Base-by-base conservation (phyloP, 2,797 vertebrate genomes). In the Chiroxiphia lanceolata region DNA sequence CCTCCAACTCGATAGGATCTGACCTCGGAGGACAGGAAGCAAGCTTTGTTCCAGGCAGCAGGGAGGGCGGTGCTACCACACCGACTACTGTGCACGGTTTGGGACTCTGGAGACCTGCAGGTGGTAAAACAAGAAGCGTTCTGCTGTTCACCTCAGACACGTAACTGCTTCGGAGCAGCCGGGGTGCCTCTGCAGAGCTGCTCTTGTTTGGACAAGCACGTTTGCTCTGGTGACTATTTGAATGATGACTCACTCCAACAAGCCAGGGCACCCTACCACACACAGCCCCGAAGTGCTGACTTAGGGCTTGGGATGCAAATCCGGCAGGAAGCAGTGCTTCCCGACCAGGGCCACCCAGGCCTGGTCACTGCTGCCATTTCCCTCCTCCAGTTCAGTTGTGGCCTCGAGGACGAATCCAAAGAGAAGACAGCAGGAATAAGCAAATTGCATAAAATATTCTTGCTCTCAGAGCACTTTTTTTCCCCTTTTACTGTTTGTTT, bases 241-340 rank as follows among this genome's bases (percentile, higher is more conserved):
- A 96, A 95, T 89, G 90, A 95, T 98, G 98, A 98, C 92, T 98
- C 97, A 97, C 80, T 81, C 45, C 45, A 75, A 95, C 97, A 97
- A 98, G 97, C 94, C 90, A 77, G 95, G 96, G 96, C 97, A 97
- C 78, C 93, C 87, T 44, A 90, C 76, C 82, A 45, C 87, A 93
- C 88, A 77, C 82, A 93, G 87, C 70, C 93, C 91, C 85, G 17
- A 93, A 96, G 50, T 97, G 96, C 97, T 96, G 97, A 97, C 92
- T 96, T 93, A 61, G 92, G 96, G 94, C 90, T 48, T 38, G 84
- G 87, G 72, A 97, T 93, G 96, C 67, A 97, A 95, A 93, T 94
- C 75, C 15, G n/a, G 83, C 95, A 96, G 93, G 92, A 97, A 97
- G 96, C 11, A 4, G 68, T 21, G 4, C 60, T 94, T 93, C 91